Percentiles rank a stretch among this genome's conserved stretches.
These are phyloP conservation scores for Thamnophis elegans DNA, from an alignment of 2,797 vertebrate species.

Conservation along the genomic window DNA sequence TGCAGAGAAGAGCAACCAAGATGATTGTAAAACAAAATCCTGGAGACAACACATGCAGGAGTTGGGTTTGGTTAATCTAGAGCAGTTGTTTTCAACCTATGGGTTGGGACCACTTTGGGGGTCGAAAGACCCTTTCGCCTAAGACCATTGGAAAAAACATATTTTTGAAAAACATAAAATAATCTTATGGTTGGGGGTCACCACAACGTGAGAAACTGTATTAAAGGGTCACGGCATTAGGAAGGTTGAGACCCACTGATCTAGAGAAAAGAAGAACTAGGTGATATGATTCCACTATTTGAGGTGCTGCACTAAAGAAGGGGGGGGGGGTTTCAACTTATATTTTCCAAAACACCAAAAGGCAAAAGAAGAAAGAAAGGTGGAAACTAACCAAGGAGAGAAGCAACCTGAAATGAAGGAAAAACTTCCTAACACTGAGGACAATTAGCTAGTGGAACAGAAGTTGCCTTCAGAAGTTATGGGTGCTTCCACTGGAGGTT, in stretches of 20 bases:
- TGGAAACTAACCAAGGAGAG: neutral
- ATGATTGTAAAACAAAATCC: neutral
- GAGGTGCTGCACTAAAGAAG: neutral
- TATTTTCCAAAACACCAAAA: neutral
- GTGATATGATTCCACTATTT: neutral
- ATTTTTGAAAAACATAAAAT: no score
- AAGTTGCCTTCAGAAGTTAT: neutral
- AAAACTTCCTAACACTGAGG: no score
- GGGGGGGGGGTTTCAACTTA: neutral
- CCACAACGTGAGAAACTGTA: no score
- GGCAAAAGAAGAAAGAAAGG: neutral
- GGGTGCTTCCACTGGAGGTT: neutral
- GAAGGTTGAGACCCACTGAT: no score
- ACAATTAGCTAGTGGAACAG: no score
- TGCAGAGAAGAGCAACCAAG: neutral
- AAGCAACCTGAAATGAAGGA: neutral
- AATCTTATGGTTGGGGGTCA: no score
- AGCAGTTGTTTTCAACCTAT: no score
- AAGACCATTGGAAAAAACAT: no score
- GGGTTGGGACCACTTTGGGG: no score
- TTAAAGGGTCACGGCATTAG: no score
- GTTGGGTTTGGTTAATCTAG: no score
- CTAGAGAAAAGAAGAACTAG: neutral
- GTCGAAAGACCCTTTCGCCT: no score
- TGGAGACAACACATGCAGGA: neutral